Conservation (phyloP, 1,140 invertebrate species). For the Drosophila kohkoa region DNA sequence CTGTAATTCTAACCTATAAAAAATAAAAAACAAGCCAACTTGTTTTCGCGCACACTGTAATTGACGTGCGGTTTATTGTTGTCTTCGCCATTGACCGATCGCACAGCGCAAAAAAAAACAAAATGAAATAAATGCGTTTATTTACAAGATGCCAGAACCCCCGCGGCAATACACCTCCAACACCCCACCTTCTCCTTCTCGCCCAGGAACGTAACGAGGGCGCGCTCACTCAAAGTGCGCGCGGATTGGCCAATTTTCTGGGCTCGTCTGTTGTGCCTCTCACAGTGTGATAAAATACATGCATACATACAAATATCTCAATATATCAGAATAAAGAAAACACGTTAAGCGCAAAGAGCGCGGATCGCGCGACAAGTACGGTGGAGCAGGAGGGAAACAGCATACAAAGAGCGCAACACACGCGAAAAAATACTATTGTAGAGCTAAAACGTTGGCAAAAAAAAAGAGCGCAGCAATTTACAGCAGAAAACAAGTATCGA, state of each 20-base stretch:
- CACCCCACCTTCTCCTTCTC: not conserved
- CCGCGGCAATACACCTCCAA: not conserved
- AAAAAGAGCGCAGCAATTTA: constrained; percentile 63
- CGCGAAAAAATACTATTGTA: constrained; percentile 52
- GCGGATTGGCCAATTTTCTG: constrained; percentile 73
- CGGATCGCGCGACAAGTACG: constrained; percentile 1
- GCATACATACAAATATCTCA: constrained; percentile 4
- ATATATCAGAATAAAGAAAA: constrained; percentile 27
- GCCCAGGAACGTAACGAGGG: constrained; percentile 13
- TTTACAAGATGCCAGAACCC: constrained; percentile 36
- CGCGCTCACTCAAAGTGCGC: constrained; percentile 43
- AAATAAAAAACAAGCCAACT: constrained; percentile 23
- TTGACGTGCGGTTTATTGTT: constrained; percentile 37
- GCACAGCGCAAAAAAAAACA: constrained; percentile 14
- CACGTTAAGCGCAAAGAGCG: constrained; percentile 31
- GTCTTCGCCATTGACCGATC: constrained; percentile 41
- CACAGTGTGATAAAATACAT: constrained; percentile 31
- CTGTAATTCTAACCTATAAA: constrained; percentile 34
- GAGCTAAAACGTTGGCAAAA: constrained; percentile 42
- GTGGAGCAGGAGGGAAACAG: not conserved
- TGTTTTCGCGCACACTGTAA: constrained; percentile 33
- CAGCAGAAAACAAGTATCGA: constrained; percentile 62
- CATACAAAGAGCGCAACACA: constrained; percentile 61
- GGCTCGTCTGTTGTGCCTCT: constrained; percentile 63
- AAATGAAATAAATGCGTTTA: constrained; percentile 28